Percentiles rank a stretch among this genome's conserved stretches.
phyloP scores from a whole-genome alignment of 1,140 invertebrate genomes.

The Copidosoma floridanum region DNA sequence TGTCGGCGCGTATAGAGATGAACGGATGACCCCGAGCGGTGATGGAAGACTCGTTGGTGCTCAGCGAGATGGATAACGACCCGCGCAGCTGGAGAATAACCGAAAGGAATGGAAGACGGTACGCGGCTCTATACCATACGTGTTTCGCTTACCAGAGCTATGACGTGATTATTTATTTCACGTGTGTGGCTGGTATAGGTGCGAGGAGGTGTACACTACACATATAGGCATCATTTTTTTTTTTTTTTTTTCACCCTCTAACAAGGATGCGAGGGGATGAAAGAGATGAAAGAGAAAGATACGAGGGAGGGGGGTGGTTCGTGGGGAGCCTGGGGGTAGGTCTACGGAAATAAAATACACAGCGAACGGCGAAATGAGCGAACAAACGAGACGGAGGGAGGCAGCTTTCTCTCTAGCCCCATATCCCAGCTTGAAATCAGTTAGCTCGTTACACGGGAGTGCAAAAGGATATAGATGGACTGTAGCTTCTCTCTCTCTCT shows the following conservation, averaged over 20 bases:
- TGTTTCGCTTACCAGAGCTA: no score
- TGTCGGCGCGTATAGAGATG: no score
- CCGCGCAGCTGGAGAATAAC: not conserved
- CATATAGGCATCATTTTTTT: no score
- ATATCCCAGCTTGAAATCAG: no score
- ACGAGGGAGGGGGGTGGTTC: not conserved
- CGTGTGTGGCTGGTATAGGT: no score
- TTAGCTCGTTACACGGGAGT: not conserved
- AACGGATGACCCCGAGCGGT: no score
- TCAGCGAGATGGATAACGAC: conserved; percentile 14
- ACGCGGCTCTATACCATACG: no score
- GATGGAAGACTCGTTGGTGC: not conserved
- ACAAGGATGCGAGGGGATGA: not conserved
- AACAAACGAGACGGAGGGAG: conserved; percentile 15
- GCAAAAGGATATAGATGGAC: not conserved
- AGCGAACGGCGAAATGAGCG: conserved; percentile 15
- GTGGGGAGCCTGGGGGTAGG: no score
- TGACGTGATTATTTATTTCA: no score
- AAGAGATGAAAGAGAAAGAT: not conserved
- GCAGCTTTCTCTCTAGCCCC: not conserved
- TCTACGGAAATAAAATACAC: no score
- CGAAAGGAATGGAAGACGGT: conserved; percentile 1
- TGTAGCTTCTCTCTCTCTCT: not conserved
- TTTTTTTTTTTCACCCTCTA: no score
- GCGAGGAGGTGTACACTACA: no score